These are phyloP conservation scores for Cylloceria caligata DNA, from an alignment of 2,888 invertebrate genomes.

Conservation along the genomic window DNA sequence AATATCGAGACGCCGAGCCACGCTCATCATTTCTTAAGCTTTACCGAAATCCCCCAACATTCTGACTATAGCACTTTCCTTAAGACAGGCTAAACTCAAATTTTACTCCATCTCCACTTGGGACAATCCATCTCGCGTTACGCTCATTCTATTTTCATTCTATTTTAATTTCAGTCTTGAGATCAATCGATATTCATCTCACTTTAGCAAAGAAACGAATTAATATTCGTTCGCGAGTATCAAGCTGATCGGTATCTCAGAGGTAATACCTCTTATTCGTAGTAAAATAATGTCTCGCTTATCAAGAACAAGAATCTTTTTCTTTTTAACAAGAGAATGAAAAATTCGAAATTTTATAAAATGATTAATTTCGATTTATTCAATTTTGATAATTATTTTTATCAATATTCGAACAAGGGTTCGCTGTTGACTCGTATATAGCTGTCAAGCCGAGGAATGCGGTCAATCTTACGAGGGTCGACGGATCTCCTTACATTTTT, in stretches of 20 bases:
- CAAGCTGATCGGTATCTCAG: no score
- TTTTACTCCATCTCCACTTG: constrained; percentile 4
- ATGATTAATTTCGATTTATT: no score
- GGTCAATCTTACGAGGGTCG: neutral
- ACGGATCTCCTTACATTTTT: neutral
- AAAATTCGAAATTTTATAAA: no score
- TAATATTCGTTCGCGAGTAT: no score
- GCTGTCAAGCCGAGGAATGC: constrained; percentile 5
- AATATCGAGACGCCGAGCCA: constrained; percentile 2
- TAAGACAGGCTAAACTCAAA: neutral
- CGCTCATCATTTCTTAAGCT: constrained; percentile 19
- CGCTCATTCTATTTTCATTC: neutral
- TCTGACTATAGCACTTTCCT: neutral
- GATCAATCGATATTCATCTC: neutral
- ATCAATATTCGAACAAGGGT: neutral
- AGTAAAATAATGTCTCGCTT: no score
- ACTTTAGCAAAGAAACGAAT: no score
- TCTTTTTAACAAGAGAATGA: no score
- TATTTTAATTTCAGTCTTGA: neutral
- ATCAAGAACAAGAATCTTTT: no score
- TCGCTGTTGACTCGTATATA: neutral
- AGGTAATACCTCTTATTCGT: no score
- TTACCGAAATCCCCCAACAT: neutral
- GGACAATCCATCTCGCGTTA: neutral
- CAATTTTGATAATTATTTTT: neutral